Evolutionary conservation across 1,140 invertebrate genomes (phyloP).

Genomic region (Drosophila kepulauana): DNA sequence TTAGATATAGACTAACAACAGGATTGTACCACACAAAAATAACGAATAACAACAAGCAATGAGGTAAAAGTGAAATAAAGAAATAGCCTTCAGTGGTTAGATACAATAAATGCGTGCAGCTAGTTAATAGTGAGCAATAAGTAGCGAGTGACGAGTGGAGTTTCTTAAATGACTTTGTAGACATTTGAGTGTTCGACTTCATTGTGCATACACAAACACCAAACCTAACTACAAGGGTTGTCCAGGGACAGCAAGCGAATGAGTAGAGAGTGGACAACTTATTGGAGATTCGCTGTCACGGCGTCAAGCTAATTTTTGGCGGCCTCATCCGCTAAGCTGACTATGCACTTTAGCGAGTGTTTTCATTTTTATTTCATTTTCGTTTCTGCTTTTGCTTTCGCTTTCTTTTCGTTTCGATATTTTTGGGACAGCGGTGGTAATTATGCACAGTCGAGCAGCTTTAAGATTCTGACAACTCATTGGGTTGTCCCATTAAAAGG

Average conservation of each 20-base stretch:
- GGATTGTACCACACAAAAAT: neutral
- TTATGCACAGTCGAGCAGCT: slow-evolving; percentile 35
- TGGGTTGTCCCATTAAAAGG: slow-evolving; percentile 34
- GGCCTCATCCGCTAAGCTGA: slow-evolving; percentile 15
- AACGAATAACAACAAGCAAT: neutral
- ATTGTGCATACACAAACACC: slow-evolving; percentile 7
- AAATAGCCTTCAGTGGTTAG: too few relatives aligned
- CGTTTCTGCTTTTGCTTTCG: neutral
- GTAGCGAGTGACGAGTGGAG: neutral
- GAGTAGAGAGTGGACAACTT: slow-evolving; percentile 2
- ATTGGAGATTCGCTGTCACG: slow-evolving; percentile 3
- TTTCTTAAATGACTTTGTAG: neutral
- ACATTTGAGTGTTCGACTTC: neutral
- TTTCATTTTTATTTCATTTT: slow-evolving; percentile 10
- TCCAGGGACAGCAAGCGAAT: neutral
- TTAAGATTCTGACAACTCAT: slow-evolving; percentile 47
- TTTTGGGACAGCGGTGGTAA: slow-evolving; percentile 21
- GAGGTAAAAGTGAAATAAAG: neutral
- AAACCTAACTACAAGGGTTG: slow-evolving; percentile 22
- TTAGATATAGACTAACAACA: too few relatives aligned
- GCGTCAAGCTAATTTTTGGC: slow-evolving; percentile 13
- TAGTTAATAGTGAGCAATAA: neutral
- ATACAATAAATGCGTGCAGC: too few relatives aligned
- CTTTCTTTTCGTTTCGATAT: slow-evolving; percentile 36
- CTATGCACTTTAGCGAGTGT: slow-evolving; percentile 5